Evolutionary conservation across 2,797 vertebrate species (phyloP).

Genomic region (Rhabdomys pumilio): DNA sequence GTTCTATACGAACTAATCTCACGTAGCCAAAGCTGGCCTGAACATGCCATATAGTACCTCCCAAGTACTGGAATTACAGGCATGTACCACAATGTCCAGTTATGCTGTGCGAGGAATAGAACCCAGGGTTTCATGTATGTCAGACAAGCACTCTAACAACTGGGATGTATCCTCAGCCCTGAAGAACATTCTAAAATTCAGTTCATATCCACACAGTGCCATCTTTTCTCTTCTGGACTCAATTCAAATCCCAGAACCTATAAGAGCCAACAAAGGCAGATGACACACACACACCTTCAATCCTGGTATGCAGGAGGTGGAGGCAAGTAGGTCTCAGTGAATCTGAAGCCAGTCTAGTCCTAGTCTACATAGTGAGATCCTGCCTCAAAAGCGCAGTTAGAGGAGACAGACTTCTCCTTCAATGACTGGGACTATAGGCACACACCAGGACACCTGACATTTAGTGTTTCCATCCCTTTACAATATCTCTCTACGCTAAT

Average conservation of each 20-base stretch:
- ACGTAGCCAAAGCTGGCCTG: neutral
- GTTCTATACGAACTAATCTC: neutral
- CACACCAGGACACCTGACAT: neutral
- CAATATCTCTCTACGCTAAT: neutral
- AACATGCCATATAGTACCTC: neutral
- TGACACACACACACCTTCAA: neutral
- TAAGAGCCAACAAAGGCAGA: neutral
- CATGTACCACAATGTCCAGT: neutral
- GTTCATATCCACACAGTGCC: slow-evolving; percentile 39
- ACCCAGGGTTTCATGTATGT: neutral
- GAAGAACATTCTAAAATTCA: slow-evolving; percentile 50
- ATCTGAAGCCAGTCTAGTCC: neutral
- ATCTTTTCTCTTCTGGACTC: slow-evolving; percentile 38
- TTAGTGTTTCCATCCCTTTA: neutral
- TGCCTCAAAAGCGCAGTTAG: neutral
- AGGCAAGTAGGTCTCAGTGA: neutral
- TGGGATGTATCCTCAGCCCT: neutral
- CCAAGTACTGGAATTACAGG: neutral
- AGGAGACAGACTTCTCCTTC: neutral
- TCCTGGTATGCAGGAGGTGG: neutral
- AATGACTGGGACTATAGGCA: neutral
- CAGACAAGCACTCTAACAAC: neutral
- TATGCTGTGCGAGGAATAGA: neutral
- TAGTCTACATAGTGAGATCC: neutral
- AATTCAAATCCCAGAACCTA: slow-evolving; percentile 44